Conservation (phyloP, 2,797 vertebrate genomes). For the Orientallactaga sibirica region DNA sequence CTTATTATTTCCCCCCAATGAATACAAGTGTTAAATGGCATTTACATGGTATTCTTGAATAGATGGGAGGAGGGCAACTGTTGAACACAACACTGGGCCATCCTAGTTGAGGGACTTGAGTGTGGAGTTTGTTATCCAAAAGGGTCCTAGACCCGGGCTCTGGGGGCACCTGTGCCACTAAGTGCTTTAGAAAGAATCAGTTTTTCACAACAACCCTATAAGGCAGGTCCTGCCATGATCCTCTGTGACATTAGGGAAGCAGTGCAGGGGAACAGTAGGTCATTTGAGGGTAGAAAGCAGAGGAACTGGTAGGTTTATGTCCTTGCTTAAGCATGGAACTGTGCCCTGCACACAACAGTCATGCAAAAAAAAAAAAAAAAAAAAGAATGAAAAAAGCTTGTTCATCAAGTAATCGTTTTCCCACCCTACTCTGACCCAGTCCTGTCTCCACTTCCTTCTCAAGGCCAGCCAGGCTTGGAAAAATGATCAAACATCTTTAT, state of each 20-base stretch:
- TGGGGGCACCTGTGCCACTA: not conserved
- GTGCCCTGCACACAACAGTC: not conserved
- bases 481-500: constrained; percentile 37
- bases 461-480: not conserved
- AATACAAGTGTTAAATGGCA: not conserved
- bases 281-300: not conserved
- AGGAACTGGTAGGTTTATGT: not conserved
- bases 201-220: not conserved
- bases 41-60: not conserved
- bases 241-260: not conserved
- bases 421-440: not conserved
- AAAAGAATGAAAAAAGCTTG: not conserved
- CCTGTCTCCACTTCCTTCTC: not conserved
- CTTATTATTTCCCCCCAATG: not conserved
- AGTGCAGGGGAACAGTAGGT: not conserved
- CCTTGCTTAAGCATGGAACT: not conserved
- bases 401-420: constrained; percentile 32
- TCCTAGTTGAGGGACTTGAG: not conserved
- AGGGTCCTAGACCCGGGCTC: not conserved
- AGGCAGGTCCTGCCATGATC: not conserved
- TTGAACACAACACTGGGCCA: not conserved
- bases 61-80: not conserved
- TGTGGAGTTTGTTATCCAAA: not conserved
- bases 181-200: constrained; percentile 13
- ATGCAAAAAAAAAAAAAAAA: constrained; percentile 6